Evolutionary conservation across 1,140 invertebrate species (phyloP), one percentile per base, ranked within the genome.

Genomic region (Zaprionus ornatus): DNA sequence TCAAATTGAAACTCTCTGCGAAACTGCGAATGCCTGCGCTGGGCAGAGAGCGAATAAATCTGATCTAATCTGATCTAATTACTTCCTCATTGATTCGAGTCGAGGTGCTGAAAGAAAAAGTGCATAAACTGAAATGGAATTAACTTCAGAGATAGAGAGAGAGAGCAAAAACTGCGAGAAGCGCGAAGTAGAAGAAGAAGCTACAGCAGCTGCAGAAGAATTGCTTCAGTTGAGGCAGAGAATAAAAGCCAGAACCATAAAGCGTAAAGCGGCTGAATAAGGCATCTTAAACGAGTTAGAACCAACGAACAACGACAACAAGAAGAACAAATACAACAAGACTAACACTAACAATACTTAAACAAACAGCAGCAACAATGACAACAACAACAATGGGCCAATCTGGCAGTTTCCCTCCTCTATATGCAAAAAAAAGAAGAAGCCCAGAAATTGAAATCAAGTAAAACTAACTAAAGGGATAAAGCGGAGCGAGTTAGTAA

Each of bases 1-100:
- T 55, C 25, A n/a, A 55, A 55, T 55, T 13, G 23, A 55, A 55
- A 52, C 13, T 21, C n/a, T 21, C 7, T 17, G 48, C 3, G 21
- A 52, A 25, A 37, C 27, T 64, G 35, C 37, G 17, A 66, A 45
- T 65, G 50, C n/a, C 23, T n/a, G 23, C 42, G 12, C 45, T 52
- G 32, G 17, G 56, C 35, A 50, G 12, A 48, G 60, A 70, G 32
- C 23, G 15, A 35, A 57, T 25, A 60, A 64, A 67, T 73, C 40
- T 25, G 69, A 74, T 77, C 52, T 27, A 67, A 77, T 74, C 65
- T 48, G 65, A 78, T 68, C 63, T 79, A 79, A 84, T 88, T 87
- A 79, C 84, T 87, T 87, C 84, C 84, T 88, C 77, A 87, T 88
- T 87, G 84, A 87, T 88, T 88, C 66, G 70, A 66, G 79, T 45